phyloP scores from a whole-genome alignment of 2,888 invertebrate species.

The Bembecia ichneumoniformis region DNA sequence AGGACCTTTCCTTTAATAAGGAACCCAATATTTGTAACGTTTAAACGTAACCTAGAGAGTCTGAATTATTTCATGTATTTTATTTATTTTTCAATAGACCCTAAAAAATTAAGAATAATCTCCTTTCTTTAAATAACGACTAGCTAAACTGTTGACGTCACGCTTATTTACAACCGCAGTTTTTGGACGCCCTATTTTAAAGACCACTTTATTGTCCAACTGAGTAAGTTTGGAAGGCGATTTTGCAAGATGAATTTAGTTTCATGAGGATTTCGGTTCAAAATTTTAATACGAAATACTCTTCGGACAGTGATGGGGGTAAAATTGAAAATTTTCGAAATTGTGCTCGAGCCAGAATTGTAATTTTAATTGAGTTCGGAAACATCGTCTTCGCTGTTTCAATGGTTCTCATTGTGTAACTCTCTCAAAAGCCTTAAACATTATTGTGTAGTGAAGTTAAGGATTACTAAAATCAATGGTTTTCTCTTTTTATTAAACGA shows the following conservation, averaged over 20 bases:
- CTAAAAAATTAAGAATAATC: too few species aligned
- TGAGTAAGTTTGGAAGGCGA: conserved; percentile 16
- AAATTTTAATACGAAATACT: background rate
- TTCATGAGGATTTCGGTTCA: background rate
- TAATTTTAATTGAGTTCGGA: conserved; percentile 1
- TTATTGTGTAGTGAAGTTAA: too few species aligned
- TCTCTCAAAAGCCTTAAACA: too few species aligned
- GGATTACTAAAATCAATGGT: too few species aligned
- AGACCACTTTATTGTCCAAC: conserved; percentile 21
- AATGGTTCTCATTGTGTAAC: background rate
- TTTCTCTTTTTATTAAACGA: too few species aligned
- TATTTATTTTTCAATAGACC: too few species aligned
- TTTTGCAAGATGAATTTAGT: background rate
- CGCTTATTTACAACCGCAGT: conserved; percentile 18
- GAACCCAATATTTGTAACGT: too few species aligned
- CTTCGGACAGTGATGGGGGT: background rate
- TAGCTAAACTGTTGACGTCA: conserved; percentile 11
- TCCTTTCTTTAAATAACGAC: too few species aligned
- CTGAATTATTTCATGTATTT: too few species aligned
- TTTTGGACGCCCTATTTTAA: conserved; percentile 22
- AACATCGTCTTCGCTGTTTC: background rate
- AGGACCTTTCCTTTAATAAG: too few species aligned
- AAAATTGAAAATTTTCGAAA: background rate
- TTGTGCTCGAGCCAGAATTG: background rate
- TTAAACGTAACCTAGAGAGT: too few species aligned